These are phyloP conservation scores for Pogona vitticeps DNA, from an alignment of 2,113 vertebrate genomes.

Conservation along the genomic window DNA sequence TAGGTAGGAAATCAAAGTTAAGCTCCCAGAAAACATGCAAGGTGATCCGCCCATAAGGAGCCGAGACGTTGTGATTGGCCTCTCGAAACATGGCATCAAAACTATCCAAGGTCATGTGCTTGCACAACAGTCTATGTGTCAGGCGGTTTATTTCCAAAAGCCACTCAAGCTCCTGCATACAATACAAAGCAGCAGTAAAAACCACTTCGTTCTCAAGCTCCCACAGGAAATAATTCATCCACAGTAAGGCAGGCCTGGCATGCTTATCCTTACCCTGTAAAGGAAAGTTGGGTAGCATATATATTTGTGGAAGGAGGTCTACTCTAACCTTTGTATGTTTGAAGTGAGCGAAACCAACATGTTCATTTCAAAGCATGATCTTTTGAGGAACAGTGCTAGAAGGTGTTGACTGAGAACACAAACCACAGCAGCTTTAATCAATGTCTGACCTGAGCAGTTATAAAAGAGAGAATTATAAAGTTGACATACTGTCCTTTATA, in stretches of 20 bases:
- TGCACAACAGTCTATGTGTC: constrained; percentile 94
- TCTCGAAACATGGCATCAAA: constrained; percentile 99
- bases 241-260: not conserved
- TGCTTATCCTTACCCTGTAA: rapidly evolving
- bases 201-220: not conserved
- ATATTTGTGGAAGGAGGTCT: constrained; percentile 16
- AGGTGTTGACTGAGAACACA: constrained; percentile 30
- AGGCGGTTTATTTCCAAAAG: constrained; percentile 96
- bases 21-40: constrained; percentile 99
- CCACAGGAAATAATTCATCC: constrained; percentile 14
- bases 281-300: not conserved
- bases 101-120: constrained; percentile 98
- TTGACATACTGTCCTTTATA: too few relatives aligned
- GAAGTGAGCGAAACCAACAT: not conserved
- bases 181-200: constrained; percentile 33
- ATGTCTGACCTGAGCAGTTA: not conserved
- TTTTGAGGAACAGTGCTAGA: too few relatives aligned
- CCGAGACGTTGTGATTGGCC: constrained; percentile 98
- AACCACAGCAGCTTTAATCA: not conserved
- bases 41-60: constrained; percentile 98
- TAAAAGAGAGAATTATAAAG: not conserved
- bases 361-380: too few relatives aligned
- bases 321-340: constrained; percentile 10
- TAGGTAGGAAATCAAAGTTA: constrained; percentile 98
- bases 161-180: constrained; percentile 93